phyloP scores from a whole-genome alignment of 1,140 invertebrate genomes.

The Euglossa dilemma region DNA sequence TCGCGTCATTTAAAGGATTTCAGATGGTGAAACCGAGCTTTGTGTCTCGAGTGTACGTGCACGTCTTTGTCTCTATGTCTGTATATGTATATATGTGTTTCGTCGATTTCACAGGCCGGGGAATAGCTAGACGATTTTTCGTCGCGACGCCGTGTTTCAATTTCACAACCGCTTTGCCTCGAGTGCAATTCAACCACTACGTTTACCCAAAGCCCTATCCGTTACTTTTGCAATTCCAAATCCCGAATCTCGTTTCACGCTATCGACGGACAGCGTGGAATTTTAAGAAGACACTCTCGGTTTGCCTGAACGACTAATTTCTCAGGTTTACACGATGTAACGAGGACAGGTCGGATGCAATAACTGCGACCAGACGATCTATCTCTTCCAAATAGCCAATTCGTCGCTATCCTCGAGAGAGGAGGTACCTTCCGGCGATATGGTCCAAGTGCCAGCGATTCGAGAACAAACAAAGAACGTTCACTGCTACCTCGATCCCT shows the following conservation, averaged over 20 bases:
- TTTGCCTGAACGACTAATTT: background rate
- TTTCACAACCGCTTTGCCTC: slow-evolving; percentile 20
- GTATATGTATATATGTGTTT: background rate
- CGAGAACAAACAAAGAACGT: no score
- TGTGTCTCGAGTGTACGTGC: no score
- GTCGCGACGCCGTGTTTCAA: slow-evolving; percentile 16
- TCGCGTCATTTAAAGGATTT: background rate
- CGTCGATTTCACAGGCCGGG: no score
- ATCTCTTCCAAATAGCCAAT: background rate
- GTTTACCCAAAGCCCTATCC: background rate
- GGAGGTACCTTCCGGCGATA: no score
- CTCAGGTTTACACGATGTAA: background rate
- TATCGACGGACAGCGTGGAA: no score
- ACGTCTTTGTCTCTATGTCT: no score
- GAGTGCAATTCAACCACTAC: background rate
- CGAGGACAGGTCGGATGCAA: background rate
- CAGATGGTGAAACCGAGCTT: background rate
- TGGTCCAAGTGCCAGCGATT: no score
- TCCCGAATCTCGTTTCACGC: background rate
- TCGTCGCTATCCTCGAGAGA: background rate
- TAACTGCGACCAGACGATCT: background rate
- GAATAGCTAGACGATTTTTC: slow-evolving; percentile 5
- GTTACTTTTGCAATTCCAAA: background rate
- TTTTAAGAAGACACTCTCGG: background rate
- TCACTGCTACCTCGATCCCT: no score